A percentile compares a stretch with the other conserved stretches of the same genome.
Conservation (phyloP, 1,140 invertebrate genomes). For the Spodoptera litura region DNA sequence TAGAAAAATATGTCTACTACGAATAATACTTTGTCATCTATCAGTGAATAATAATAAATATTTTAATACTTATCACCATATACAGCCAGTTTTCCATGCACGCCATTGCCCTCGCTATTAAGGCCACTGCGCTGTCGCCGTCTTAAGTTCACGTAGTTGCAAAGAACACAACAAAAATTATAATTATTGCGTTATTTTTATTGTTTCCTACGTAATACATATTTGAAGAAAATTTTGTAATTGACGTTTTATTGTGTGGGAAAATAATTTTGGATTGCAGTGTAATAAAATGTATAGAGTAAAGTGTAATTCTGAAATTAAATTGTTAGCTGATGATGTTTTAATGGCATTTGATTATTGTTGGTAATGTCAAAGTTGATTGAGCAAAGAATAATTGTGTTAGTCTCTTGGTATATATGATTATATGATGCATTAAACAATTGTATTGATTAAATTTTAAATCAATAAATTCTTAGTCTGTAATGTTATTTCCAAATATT, state of each 20-base stretch:
- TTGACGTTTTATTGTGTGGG: conserved; percentile 1
- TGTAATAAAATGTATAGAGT: background rate
- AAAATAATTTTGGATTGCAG: conserved; percentile 5
- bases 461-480: no score
- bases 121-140: background rate
- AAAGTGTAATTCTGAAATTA: background rate
- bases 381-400: no score
- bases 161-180: background rate
- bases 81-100: background rate
- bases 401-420: no score
- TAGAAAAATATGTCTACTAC: no score
- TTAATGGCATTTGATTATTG: conserved; percentile 15
- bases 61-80: no score
- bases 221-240: background rate
- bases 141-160: background rate
- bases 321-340: conserved; percentile 7
- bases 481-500: no score
- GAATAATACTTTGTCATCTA: no score
- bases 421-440: no score
- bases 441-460: no score
- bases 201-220: background rate
- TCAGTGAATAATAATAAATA: no score
- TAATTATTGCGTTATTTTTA: background rate
- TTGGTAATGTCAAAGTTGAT: background rate
- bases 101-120: background rate